These are phyloP conservation scores for Antheraea assamensis DNA, from an alignment of 2,888 invertebrate species.

Conservation along the genomic window DNA sequence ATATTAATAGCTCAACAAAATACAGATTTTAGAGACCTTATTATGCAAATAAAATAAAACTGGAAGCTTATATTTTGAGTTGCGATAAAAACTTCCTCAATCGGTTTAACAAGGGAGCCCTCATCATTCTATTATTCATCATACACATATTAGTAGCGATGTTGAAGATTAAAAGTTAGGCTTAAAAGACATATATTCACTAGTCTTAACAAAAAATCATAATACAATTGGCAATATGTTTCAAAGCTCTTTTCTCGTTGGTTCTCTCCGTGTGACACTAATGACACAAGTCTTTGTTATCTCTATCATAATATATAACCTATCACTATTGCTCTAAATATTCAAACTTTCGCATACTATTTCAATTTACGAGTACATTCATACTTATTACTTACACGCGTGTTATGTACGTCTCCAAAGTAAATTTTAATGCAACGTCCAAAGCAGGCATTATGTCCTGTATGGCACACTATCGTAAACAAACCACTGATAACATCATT, in stretches of 20 bases:
- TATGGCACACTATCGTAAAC: neutral
- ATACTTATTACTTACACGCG: neutral
- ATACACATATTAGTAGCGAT: too few relatives aligned
- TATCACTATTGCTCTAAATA: too few relatives aligned
- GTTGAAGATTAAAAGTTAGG: too few relatives aligned
- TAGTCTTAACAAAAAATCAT: neutral
- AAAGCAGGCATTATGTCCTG: neutral
- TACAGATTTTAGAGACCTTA: too few relatives aligned
- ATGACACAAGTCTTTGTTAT: neutral
- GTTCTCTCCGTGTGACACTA: neutral
- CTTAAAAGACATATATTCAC: neutral
- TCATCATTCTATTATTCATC: too few relatives aligned
- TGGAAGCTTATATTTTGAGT: neutral
- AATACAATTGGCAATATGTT: neutral
- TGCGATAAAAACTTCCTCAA: too few relatives aligned
- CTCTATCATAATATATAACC: too few relatives aligned
- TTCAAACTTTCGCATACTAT: too few relatives aligned
- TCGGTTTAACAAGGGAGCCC: too few relatives aligned
- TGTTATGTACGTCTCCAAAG: neutral
- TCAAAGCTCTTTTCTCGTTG: neutral
- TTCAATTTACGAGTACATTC: neutral
- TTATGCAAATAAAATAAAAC: neutral
- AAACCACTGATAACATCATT: slow-evolving; percentile 1
- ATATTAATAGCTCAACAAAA: too few relatives aligned
- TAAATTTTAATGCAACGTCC: neutral